phyloP scores from a whole-genome alignment of 2,888 invertebrate species.

The Lordiphosa fenestrarum region DNA sequence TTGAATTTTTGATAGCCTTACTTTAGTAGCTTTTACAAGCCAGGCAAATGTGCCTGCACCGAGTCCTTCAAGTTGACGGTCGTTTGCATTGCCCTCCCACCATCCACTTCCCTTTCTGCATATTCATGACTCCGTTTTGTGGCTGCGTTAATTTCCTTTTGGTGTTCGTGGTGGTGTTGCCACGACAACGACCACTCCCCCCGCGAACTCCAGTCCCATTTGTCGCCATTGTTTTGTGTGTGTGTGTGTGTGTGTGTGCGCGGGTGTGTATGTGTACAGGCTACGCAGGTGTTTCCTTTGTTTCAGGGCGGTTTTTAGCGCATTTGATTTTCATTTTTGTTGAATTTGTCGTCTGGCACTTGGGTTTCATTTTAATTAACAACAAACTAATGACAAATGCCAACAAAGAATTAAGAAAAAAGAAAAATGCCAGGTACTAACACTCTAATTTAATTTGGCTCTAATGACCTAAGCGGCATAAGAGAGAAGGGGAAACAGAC shows the following conservation, averaged over 20 bases:
- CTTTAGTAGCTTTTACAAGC: too few relatives aligned
- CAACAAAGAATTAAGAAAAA: constrained; percentile 32
- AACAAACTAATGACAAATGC: constrained; percentile 68
- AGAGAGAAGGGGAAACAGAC: background rate
- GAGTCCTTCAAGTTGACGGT: background rate
- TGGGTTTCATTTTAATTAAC: constrained; percentile 68
- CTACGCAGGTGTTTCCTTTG: constrained; percentile 63
- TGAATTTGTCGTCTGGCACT: constrained; percentile 41
- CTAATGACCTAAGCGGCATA: constrained; percentile 60
- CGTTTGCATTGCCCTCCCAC: constrained; percentile 15
- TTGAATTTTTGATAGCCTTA: too few relatives aligned
- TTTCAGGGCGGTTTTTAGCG: constrained; percentile 65
- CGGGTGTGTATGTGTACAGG: constrained; percentile 14
- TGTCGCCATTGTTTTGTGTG: constrained; percentile 61
- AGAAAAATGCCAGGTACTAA: constrained; percentile 18
- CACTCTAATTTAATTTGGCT: constrained; percentile 65
- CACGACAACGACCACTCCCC: constrained; percentile 51
- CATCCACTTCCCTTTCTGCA: constrained; percentile 24
- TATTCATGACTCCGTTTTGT: constrained; percentile 46
- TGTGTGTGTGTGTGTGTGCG: background rate
- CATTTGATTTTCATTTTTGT: constrained; percentile 61
- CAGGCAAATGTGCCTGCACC: too few relatives aligned
- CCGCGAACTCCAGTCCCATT: constrained; percentile 23
- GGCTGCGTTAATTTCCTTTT: constrained; percentile 61
- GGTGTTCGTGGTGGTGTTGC: constrained; percentile 59